Evolutionary conservation across 2,797 vertebrate species (phyloP), one percentile per base, ranked within the genome.

Genomic region (Lagodon rhomboides): DNA sequence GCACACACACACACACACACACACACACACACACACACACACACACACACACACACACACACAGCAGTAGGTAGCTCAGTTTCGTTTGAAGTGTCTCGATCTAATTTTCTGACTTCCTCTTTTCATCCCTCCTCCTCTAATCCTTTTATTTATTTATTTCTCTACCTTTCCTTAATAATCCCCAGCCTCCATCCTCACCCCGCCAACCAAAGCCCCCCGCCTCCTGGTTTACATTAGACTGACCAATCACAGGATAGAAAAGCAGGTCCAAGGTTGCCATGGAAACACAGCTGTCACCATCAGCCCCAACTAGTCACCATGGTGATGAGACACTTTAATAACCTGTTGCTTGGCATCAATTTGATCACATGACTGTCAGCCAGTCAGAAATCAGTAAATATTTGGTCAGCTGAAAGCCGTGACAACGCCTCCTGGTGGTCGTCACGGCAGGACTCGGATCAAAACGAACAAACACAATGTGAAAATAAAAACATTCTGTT

Each of bases 51-150:
- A 38, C 58, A 60, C 30, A 60, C 58, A 60, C 43, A 30, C 47
- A 5, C 72, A 61, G 59, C 51, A 62, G 68, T 72, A 56, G 58
- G 68, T 64, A 56, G 55, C 54, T 58, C 38, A 43, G 46, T 30
- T 66, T 53, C 16, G 20, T 79, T 85, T 79, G 76, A 82, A 85
- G 76, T 85, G 43, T 70, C 54, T 69, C 49, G 0, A 59, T 78
- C 64, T 63, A 55, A 59, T 73, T 70, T 80, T 38, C 65, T 58
- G 44, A 73, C 54, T 54, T 73, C 20, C 34, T 75, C 18, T 68
- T 12, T 66, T 73, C 51, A 3, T 68, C 53, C 23, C 11, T 53
- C 25, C 34, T 38, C 12, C 12, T 34, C 20, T 61, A 43, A 60
- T 60, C 60, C 4, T 20, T 65, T 76, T 54, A 43, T 49, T 38